Evolutionary conservation across 2,797 vertebrate genomes (phyloP).

Genomic region (Craterocephalus amniculus): DNA sequence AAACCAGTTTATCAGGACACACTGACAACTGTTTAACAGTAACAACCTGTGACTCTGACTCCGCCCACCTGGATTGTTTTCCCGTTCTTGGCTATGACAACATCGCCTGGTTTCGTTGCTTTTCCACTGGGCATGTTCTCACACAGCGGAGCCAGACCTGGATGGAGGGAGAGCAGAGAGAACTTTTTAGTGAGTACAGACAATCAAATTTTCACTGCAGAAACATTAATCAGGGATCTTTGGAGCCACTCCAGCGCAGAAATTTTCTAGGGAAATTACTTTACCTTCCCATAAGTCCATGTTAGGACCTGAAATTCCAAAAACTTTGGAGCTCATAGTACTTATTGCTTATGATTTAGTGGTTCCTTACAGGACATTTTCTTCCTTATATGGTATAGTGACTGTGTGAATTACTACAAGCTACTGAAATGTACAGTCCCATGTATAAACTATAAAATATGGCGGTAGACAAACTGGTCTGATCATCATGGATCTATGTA

Average conservation of each 20-base stretch:
- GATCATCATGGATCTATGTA: background rate
- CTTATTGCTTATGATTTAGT: too few relatives aligned
- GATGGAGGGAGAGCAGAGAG: slow-evolving; percentile 7
- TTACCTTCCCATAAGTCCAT: too few relatives aligned
- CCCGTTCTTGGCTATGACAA: slow-evolving; percentile 92
- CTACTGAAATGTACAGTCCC: too few relatives aligned
- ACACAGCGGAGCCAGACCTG: slow-evolving; percentile 94
- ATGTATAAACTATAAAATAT: too few relatives aligned
- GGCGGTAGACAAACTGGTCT: too few relatives aligned
- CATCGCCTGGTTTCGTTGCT: slow-evolving; percentile 95
- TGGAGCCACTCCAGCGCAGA: background rate
- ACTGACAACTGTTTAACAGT: background rate
- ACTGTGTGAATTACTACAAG: too few relatives aligned
- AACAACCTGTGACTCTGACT: background rate
- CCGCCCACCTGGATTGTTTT: slow-evolving; percentile 95
- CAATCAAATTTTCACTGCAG: background rate
- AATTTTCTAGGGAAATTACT: too few relatives aligned
- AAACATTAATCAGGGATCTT: background rate
- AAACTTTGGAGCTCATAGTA: too few relatives aligned
- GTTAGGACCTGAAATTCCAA: too few relatives aligned
- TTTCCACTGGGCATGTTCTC: slow-evolving; percentile 98
- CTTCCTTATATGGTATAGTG: too few relatives aligned
- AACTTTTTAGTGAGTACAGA: background rate
- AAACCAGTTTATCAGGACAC: background rate
- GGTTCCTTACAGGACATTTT: too few relatives aligned